These are phyloP conservation scores for Beaufortia kweichowensis DNA, from an alignment of 2,113 vertebrate species.

Conservation along the genomic window DNA sequence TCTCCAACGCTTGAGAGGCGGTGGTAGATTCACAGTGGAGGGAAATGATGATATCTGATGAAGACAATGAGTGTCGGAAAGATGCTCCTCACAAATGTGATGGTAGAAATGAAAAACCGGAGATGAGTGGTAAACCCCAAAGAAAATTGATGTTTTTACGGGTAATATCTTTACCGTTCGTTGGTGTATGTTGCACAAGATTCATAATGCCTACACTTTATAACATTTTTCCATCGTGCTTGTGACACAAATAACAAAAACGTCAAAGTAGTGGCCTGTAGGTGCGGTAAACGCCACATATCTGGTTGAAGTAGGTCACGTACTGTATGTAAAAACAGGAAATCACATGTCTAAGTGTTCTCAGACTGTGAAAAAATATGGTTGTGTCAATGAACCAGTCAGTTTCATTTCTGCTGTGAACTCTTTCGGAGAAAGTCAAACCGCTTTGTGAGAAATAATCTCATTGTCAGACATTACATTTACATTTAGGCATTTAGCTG, in stretches of 20 bases:
- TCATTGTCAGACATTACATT: no score
- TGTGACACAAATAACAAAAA: neutral
- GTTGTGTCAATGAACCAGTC: neutral
- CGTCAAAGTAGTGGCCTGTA: neutral
- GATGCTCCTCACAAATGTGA: neutral
- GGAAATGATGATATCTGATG: neutral
- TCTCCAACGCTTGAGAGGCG: neutral
- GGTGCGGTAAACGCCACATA: neutral
- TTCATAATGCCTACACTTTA: neutral
- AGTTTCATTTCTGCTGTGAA: constrained; percentile 5
- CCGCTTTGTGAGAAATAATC: neutral
- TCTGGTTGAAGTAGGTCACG: constrained; percentile 26
- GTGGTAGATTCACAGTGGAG: neutral
- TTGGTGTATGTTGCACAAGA: no score
- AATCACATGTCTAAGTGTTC: neutral
- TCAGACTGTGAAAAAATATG: no score
- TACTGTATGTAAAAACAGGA: constrained; percentile 23
- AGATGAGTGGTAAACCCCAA: neutral
- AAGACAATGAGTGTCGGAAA: neutral
- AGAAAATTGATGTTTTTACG: neutral
- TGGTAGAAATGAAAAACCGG: constrained; percentile 3
- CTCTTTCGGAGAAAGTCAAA: neutral
- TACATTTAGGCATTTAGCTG: no score
- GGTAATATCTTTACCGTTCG: neutral
- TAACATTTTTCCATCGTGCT: neutral